These are phyloP conservation scores for Eristalis intricaria DNA, from an alignment of 2,888 invertebrate genomes.

Conservation along the genomic window DNA sequence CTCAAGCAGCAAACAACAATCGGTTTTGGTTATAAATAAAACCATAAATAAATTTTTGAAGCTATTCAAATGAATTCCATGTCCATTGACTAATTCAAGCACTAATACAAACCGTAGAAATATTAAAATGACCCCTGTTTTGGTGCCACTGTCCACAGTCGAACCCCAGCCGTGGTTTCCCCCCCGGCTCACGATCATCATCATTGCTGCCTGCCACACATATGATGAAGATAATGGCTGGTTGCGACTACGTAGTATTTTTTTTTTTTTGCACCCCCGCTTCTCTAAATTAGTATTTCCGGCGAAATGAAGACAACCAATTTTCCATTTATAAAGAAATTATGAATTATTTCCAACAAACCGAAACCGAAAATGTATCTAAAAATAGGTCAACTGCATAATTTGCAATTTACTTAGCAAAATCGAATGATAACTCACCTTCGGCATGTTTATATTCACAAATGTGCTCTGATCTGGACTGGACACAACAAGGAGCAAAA, in stretches of 20 bases:
- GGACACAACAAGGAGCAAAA: neutral
- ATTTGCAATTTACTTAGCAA: conserved; percentile 41
- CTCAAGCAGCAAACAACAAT: no score
- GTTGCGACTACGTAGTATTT: conserved; percentile 39
- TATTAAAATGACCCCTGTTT: neutral
- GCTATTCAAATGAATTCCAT: no score
- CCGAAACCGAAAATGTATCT: conserved; percentile 6
- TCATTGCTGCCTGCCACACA: conserved; percentile 23
- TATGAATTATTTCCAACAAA: conserved; percentile 56
- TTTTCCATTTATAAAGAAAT: conserved; percentile 64
- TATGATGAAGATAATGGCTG: conserved; percentile 33
- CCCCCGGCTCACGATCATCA: neutral
- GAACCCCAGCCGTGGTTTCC: neutral
- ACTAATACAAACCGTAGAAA: neutral
- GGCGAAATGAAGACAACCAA: conserved; percentile 67
- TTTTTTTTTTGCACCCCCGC: conserved; percentile 59
- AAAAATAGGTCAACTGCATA: conserved; percentile 66
- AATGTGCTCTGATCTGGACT: neutral
- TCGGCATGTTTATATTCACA: conserved; percentile 24
- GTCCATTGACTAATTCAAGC: neutral
- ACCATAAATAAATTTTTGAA: no score
- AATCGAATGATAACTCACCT: conserved; percentile 55
- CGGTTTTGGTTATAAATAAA: no score
- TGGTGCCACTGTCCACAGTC: conserved; percentile 26
- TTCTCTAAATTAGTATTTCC: conserved; percentile 72